phyloP scores from a whole-genome alignment of 2,888 invertebrate genomes.

The Eurytoma adleriae region DNA sequence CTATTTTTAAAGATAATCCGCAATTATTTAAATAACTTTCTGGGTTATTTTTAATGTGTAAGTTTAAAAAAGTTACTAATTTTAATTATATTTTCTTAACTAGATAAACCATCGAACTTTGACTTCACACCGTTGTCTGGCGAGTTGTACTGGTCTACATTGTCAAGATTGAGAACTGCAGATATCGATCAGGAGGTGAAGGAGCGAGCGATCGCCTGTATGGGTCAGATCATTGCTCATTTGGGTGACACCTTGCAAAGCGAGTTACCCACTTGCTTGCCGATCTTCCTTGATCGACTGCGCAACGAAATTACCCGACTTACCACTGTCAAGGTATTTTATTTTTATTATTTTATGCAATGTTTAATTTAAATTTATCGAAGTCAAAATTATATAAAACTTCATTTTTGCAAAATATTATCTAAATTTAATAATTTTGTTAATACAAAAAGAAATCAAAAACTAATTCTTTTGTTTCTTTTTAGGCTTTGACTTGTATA shows the following conservation, averaged over 20 bases:
- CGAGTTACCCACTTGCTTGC: constrained; percentile 91
- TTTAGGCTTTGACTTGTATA: constrained; percentile 88
- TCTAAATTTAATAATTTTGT: too few species aligned
- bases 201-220: constrained; percentile 97
- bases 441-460: neutral
- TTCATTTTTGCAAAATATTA: too few species aligned
- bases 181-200: constrained; percentile 99
- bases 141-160: constrained; percentile 89
- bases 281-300: constrained; percentile 95
- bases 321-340: constrained; percentile 91
- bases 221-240: constrained; percentile 95
- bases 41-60: constrained; percentile 4
- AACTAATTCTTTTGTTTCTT: neutral
- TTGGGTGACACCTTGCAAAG: constrained; percentile 90
- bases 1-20: neutral
- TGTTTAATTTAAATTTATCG: too few species aligned
- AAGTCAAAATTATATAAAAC: too few species aligned
- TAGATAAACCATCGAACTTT: constrained; percentile 78
- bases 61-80: constrained; percentile 6
- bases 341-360: too few species aligned
- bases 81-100: constrained; percentile 47
- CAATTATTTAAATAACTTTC: constrained; percentile 8
- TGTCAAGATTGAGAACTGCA: constrained; percentile 91
- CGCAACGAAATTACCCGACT: constrained; percentile 98
- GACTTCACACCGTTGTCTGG: constrained; percentile 88